These are phyloP conservation scores for Drosophila fulvimacula DNA, from an alignment of 2,888 invertebrate genomes.

Conservation along the genomic window DNA sequence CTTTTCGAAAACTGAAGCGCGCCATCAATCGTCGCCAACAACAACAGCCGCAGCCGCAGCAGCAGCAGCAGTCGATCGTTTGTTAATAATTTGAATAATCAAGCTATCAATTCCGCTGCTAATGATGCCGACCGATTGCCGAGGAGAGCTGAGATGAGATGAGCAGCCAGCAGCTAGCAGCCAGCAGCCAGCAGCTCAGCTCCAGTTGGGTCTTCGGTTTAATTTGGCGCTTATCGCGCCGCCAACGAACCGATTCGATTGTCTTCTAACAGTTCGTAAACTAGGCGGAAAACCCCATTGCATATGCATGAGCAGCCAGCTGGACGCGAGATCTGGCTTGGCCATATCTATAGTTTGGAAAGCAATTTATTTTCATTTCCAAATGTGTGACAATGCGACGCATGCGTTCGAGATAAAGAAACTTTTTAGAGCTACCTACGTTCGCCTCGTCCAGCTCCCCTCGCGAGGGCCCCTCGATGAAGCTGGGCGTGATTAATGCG, in stretches of 20 bases:
- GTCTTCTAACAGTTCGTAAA: constrained; percentile 77
- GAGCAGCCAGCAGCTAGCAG: background rate
- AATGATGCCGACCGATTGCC: constrained; percentile 80
- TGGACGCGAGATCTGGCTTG: constrained; percentile 19
- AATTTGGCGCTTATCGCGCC: constrained; percentile 70
- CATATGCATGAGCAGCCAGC: constrained; percentile 64
- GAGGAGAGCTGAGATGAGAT: constrained; percentile 9
- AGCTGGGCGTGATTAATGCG: constrained; percentile 64
- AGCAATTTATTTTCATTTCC: constrained; percentile 73
- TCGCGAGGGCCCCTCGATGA: background rate
- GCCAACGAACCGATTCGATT: constrained; percentile 55
- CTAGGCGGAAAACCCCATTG: constrained; percentile 66
- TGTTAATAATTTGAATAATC: constrained; percentile 84
- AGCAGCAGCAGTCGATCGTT: constrained; percentile 58
- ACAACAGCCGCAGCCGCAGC: background rate
- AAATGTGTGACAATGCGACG: constrained; percentile 79
- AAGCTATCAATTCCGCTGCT: constrained; percentile 84
- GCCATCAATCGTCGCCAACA: constrained; percentile 64
- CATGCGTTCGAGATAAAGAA: constrained; percentile 67
- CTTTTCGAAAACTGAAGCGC: constrained; percentile 70
- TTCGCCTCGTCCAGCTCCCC: background rate
- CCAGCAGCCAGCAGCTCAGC: constrained; percentile 13
- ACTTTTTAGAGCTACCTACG: constrained; percentile 29
- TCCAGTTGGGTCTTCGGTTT: constrained; percentile 45
- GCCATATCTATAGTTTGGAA: constrained; percentile 40